Conservation (phyloP, 2,113 vertebrate genomes). For the Myiopsitta monachus region DNA sequence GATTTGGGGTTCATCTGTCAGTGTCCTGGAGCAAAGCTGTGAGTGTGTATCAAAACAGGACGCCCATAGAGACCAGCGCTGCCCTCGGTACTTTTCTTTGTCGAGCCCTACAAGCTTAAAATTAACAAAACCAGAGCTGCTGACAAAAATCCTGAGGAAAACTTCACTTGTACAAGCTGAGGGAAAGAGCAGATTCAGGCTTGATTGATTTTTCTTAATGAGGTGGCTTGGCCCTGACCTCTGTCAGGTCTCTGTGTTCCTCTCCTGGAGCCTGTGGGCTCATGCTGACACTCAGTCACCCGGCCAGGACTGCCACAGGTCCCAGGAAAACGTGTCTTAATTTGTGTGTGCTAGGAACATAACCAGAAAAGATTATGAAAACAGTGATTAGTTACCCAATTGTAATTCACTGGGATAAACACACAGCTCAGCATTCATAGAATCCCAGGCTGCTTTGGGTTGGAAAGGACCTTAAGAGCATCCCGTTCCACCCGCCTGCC, state of each 20-base stretch:
- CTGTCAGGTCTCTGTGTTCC: background rate
- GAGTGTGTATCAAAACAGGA: rapidly evolving
- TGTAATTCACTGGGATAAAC: background rate
- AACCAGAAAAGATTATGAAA: background rate
- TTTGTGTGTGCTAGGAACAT: background rate
- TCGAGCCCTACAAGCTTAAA: rapidly evolving
- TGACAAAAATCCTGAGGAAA: background rate
- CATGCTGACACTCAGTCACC: background rate
- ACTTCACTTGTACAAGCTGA: background rate
- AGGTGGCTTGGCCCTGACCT: background rate
- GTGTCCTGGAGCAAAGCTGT: background rate
- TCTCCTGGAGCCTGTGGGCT: background rate
- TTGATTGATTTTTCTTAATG: background rate
- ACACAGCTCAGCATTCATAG: background rate
- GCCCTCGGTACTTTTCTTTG: rapidly evolving
- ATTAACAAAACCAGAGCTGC: background rate
- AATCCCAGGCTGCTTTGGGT: background rate
- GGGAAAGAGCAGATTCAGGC: background rate
- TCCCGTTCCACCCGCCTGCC: background rate
- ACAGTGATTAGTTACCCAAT: background rate
- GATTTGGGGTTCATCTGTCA: background rate
- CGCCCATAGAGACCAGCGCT: rapidly evolving
- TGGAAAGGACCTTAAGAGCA: background rate
- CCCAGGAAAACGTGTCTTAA: background rate
- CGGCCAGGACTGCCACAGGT: rapidly evolving